Conservation (phyloP, 2,113 vertebrate species). For the Caranx ignobilis region DNA sequence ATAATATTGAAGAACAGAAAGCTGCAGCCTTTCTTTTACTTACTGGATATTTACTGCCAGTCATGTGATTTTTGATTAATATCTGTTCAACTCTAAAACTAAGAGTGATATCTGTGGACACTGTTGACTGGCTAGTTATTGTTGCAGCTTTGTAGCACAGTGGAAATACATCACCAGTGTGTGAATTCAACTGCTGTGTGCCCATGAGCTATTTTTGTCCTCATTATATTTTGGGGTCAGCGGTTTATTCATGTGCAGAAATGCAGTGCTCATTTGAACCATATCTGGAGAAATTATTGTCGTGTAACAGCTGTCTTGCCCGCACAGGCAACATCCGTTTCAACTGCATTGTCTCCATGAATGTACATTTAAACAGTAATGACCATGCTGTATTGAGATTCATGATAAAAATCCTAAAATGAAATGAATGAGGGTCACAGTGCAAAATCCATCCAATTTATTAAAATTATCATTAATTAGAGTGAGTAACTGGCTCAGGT, state of each 20-base stretch:
- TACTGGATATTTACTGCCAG: neutral
- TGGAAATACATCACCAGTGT: slow-evolving; percentile 3
- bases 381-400: no score
- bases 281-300: neutral
- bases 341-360: neutral
- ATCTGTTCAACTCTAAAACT: no score
- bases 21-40: neutral
- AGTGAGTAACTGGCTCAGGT: no score
- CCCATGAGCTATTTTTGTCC: slow-evolving; percentile 46
- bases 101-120: neutral
- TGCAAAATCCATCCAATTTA: no score
- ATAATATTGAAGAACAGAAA: neutral
- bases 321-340: neutral
- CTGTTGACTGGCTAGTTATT: neutral
- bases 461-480: no score
- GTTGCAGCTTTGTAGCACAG: neutral
- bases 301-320: neutral
- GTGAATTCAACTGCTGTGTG: neutral
- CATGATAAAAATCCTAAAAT: no score
- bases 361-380: neutral
- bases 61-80: neutral
- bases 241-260: slow-evolving; percentile 17
- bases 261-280: neutral
- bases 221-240: slow-evolving; percentile 47
- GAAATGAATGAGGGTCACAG: no score